A percentile compares a stretch with the other conserved stretches of the same genome.
Conservation (phyloP, 2,888 invertebrate species). For the Fissipunctia ypsillon region DNA sequence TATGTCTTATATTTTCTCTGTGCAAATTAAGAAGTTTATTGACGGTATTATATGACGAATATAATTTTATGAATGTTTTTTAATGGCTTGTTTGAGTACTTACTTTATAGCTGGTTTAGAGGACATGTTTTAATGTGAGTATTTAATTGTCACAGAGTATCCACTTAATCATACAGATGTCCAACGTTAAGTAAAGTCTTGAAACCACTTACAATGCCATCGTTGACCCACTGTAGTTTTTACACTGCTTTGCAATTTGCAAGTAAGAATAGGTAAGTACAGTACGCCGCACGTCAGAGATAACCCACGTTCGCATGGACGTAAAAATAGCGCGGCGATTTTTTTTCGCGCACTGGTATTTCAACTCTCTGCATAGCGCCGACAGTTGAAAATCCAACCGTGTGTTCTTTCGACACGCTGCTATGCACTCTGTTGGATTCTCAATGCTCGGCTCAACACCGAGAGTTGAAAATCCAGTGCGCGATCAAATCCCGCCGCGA, state of each 20-base stretch:
- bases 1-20: slow-evolving; percentile 65
- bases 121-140: slow-evolving; percentile 16
- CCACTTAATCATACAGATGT: background rate
- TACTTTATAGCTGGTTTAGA: slow-evolving; percentile 29
- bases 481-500: too few relatives aligned
- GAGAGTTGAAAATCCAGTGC: too few relatives aligned
- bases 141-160: background rate
- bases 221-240: background rate
- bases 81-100: slow-evolving; percentile 49
- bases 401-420: too few relatives aligned
- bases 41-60: slow-evolving; percentile 65
- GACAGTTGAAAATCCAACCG: too few relatives aligned
- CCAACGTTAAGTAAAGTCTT: background rate
- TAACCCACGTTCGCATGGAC: too few relatives aligned
- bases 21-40: slow-evolving; percentile 79
- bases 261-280: background rate
- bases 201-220: background rate
- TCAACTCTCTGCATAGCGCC: too few relatives aligned
- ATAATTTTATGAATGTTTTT: slow-evolving; percentile 51
- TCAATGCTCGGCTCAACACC: too few relatives aligned
- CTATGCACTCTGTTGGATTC: too few relatives aligned
- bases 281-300: background rate
- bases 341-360: too few relatives aligned
- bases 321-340: too few relatives aligned
- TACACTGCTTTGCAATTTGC: background rate